Percentiles rank a stretch among this genome's conserved stretches.
phyloP scores from a whole-genome alignment of 2,113 vertebrate genomes.

The Bagarius yarrelli region DNA sequence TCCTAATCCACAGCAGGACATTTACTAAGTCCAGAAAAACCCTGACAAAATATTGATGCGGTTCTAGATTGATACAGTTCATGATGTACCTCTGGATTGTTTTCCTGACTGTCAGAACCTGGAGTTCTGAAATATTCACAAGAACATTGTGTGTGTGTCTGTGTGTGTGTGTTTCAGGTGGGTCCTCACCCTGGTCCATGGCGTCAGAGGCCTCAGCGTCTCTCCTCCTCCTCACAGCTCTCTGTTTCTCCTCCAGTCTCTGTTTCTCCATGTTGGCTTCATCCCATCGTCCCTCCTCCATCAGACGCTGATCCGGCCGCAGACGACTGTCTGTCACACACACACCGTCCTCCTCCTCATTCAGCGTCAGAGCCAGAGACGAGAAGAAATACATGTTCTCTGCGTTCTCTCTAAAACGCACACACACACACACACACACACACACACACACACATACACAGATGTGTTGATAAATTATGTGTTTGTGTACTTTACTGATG shows the following conservation, averaged over 20 bases:
- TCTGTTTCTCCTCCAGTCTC: conserved; percentile 92
- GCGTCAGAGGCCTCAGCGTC: conserved; percentile 78
- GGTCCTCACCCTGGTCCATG: conserved; percentile 80
- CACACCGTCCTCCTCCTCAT: conserved; percentile 82
- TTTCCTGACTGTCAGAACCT: background rate
- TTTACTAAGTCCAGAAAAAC: background rate
- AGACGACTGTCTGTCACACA: conserved; percentile 87
- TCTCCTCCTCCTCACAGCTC: conserved; percentile 78
- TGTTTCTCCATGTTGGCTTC: conserved; percentile 94
- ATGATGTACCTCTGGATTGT: background rate
- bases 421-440: background rate
- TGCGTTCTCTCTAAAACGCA: conserved; percentile 79
- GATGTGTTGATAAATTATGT: background rate
- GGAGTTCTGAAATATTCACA: background rate
- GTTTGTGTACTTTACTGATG: background rate
- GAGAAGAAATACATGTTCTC: conserved; percentile 99
- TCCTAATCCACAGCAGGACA: background rate
- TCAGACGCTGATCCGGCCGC: conserved; percentile 89
- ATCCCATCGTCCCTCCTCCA: conserved; percentile 95
- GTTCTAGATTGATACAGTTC: background rate
- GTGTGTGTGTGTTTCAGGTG: background rate
- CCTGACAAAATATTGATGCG: background rate
- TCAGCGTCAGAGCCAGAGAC: conserved; percentile 88
- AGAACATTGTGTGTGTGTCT: background rate
- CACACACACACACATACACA: too few relatives aligned